Conservation (phyloP, 2,797 vertebrate genomes). For the Spheniscus humboldti region DNA sequence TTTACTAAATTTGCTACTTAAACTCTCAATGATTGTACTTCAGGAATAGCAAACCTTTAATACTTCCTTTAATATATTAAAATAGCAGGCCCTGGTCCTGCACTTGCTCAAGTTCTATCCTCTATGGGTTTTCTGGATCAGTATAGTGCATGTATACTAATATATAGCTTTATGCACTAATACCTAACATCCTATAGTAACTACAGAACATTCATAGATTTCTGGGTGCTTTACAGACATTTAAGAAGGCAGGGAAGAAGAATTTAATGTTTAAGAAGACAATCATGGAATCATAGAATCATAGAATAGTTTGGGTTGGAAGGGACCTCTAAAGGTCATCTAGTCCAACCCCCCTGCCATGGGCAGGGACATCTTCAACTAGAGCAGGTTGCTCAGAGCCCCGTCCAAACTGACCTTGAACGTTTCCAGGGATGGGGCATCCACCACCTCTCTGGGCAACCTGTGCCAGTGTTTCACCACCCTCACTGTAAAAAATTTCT, state of each 20-base stretch:
- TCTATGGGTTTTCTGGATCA: not conserved
- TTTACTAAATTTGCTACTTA: not conserved
- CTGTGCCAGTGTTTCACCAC: no score
- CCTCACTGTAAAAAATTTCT: no score
- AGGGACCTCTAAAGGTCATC: no score
- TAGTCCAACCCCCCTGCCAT: no score
- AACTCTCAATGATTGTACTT: not conserved
- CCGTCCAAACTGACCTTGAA: no score
- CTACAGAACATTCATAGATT: not conserved
- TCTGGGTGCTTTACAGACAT: not conserved
- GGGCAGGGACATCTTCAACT: no score
- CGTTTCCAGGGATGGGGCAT: no score
- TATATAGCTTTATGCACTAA: not conserved
- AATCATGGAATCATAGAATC: no score
- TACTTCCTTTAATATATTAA: not conserved
- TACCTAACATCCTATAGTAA: not conserved
- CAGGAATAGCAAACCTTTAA: not conserved
- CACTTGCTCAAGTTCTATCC: not conserved
- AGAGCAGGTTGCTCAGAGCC: no score
- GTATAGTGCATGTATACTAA: not conserved
- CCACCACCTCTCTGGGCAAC: no score
- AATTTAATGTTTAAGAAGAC: not conserved
- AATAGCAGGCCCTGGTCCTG: not conserved
- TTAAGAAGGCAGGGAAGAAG: not conserved
- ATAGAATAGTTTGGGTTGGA: no score